phyloP scores from a whole-genome alignment of 2,113 vertebrate genomes.

The Cephalopholis sonnerati region DNA sequence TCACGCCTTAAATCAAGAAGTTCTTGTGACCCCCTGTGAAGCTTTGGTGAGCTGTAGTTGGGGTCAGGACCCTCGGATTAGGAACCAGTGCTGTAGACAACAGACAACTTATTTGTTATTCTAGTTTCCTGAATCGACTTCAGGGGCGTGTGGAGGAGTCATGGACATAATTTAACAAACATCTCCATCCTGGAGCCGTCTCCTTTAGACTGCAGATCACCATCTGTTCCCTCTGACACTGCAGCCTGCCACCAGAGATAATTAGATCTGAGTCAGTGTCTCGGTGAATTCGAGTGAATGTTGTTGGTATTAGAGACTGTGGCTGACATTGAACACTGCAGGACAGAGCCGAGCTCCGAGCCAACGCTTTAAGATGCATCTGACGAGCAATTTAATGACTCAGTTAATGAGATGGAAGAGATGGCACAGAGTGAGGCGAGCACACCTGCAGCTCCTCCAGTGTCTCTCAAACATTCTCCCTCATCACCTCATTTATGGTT shows the following conservation, averaged over 20 bases:
- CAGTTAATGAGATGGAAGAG: constrained; percentile 36
- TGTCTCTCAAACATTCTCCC: constrained; percentile 3
- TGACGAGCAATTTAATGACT: constrained; percentile 32
- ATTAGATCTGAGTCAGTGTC: constrained; percentile 45
- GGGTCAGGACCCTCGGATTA: no score
- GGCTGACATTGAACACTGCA: constrained; percentile 31
- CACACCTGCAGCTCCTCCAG: constrained; percentile 1
- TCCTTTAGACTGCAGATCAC: constrained; percentile 16
- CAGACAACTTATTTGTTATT: not conserved
- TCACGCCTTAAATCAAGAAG: no score
- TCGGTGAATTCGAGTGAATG: constrained; percentile 27
- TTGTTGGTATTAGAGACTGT: constrained; percentile 8
- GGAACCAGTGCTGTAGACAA: no score
- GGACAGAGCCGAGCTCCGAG: constrained; percentile 21
- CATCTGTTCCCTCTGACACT: constrained; percentile 43
- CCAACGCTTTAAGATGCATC: constrained; percentile 30
- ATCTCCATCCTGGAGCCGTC: constrained; percentile 6
- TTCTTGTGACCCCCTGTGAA: no score
- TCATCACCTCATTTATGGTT: constrained; percentile 1
- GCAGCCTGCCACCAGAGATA: constrained; percentile 29
- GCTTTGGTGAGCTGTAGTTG: no score
- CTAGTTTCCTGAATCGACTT: constrained; percentile 2
- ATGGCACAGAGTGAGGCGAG: not conserved
- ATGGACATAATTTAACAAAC: constrained; percentile 17
- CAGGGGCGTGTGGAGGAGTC: not conserved